These are phyloP conservation scores for Perizoma affinitatum DNA, from an alignment of 2,888 invertebrate species.

Conservation along the genomic window DNA sequence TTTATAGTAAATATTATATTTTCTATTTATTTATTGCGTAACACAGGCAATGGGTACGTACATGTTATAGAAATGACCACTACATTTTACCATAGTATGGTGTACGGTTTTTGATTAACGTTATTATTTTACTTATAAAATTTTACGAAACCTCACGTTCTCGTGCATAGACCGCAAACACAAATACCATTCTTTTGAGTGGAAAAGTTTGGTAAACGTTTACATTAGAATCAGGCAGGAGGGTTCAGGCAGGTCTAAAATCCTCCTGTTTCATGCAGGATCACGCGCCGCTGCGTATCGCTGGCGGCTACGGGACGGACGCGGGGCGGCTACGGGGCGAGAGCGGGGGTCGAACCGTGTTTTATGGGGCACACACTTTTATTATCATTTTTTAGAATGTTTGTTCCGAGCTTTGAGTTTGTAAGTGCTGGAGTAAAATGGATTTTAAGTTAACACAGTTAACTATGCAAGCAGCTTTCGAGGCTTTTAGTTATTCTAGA, in stretches of 20 bases:
- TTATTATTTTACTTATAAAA: background rate
- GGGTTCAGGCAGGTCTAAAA: conserved; percentile 63
- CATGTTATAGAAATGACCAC: too few species aligned
- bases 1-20: too few species aligned
- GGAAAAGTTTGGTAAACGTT: conserved; percentile 70
- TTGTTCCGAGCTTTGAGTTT: conserved; percentile 45
- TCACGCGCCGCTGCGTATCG: conserved; percentile 72
- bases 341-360: conserved; percentile 44
- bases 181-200: conserved; percentile 62
- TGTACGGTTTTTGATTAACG: background rate
- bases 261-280: conserved; percentile 68
- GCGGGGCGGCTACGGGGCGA: conserved; percentile 23
- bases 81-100: background rate
- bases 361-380: conserved; percentile 63
- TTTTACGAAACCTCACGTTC: conserved; percentile 49
- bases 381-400: conserved; percentile 56
- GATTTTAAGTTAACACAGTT: background rate
- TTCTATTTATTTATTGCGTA: too few species aligned
- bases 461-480: background rate
- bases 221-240: conserved; percentile 66
- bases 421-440: conserved; percentile 11
- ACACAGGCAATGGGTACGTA: too few species aligned
- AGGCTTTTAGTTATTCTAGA: too few species aligned
- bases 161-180: conserved; percentile 49
- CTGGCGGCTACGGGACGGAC: conserved; percentile 42